Percentiles rank a stretch among this genome's conserved stretches.
These are phyloP conservation scores for Lochmaea capreae DNA, from an alignment of 2,888 invertebrate species.

Conservation along the genomic window DNA sequence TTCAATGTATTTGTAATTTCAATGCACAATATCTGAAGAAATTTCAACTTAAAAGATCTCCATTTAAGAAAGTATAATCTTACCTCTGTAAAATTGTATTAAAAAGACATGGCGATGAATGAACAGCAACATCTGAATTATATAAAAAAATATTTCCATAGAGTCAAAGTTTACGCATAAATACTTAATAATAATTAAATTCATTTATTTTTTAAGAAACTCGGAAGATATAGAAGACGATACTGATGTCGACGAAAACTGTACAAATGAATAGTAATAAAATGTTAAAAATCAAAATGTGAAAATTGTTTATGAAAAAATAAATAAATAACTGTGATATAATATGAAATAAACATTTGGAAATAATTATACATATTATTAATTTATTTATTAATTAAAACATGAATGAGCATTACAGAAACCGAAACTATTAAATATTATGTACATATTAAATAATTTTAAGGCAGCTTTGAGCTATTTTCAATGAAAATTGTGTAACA, in stretches of 20 bases:
- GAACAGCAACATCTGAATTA: too few relatives aligned
- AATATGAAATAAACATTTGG: conserved; percentile 1
- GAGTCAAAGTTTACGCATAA: not conserved
- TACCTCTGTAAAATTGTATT: too few relatives aligned
- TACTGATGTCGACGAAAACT: not conserved
- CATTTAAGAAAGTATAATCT: too few relatives aligned
- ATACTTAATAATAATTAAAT: not conserved
- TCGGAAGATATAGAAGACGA: not conserved
- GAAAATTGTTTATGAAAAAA: not conserved
- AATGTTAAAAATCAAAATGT: not conserved
- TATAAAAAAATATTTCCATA: too few relatives aligned
- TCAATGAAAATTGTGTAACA: conserved; percentile 20
- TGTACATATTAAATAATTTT: conserved; percentile 15
- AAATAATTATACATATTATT: not conserved
- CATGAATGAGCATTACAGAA: not conserved
- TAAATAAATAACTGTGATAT: conserved; percentile 14
- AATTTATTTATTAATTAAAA: conserved; percentile 1
- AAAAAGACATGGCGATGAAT: too few relatives aligned
- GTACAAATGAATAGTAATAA: conserved; percentile 5
- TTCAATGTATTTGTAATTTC: too few relatives aligned
- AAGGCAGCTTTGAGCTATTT: conserved; percentile 21
- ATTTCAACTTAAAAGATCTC: too few relatives aligned
- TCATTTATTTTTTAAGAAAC: not conserved
- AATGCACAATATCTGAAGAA: too few relatives aligned
- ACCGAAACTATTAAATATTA: not conserved